phyloP scores from a whole-genome alignment of 64 coral and sea anemone species.

The Porites australiensis region DNA sequence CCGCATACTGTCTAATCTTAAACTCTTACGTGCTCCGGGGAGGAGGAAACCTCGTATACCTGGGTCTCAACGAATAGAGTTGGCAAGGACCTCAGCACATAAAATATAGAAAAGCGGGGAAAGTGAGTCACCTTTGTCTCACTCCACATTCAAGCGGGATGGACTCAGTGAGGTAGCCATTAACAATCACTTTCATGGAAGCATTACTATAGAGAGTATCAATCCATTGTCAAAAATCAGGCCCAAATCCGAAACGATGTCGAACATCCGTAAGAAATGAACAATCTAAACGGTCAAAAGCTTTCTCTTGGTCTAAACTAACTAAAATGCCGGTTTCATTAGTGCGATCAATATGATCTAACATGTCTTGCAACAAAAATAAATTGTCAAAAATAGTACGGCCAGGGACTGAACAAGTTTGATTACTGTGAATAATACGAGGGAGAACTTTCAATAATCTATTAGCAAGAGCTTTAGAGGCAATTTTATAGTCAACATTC shows the following conservation, averaged over 20 bases:
- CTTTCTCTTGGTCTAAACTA: too few species aligned
- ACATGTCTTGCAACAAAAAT: neutral
- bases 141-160: neutral
- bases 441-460: neutral
- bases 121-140: neutral
- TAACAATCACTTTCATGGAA: neutral
- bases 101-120: neutral
- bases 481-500: constrained; percentile 37
- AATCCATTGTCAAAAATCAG: neutral
- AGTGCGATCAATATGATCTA: neutral
- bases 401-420: neutral
- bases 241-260: neutral
- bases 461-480: neutral
- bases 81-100: neutral
- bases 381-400: neutral
- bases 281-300: too few species aligned
- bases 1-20: neutral
- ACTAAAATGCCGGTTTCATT: too few species aligned
- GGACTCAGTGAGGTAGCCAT: neutral
- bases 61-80: neutral
- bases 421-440: neutral
- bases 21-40: neutral
- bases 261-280: neutral
- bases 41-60: neutral
- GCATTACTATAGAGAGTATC: neutral